Evolutionary conservation across 2,797 vertebrate genomes (phyloP).

Genomic region (Apogon talboti): DNA sequence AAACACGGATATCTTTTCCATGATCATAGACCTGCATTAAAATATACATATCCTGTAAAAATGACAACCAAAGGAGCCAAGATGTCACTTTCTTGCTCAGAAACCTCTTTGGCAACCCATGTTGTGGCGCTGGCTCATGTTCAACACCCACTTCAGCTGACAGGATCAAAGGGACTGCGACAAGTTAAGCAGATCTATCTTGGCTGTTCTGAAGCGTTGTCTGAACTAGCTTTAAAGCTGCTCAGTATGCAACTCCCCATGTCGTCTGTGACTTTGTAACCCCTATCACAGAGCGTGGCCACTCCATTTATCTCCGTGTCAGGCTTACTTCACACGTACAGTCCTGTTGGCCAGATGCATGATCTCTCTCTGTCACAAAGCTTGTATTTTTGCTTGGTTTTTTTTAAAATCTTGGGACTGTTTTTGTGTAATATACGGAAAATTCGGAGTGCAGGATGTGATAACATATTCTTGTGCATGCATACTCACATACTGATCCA

Average conservation of each 20-base stretch:
- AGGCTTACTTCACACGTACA: constrained; percentile 38
- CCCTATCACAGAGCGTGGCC: constrained; percentile 61
- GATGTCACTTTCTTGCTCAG: constrained; percentile 67
- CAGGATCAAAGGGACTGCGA: constrained; percentile 77
- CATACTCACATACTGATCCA: constrained; percentile 6
- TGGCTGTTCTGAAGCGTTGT: constrained; percentile 66
- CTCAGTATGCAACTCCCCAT: constrained; percentile 63
- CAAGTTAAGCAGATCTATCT: constrained; percentile 80
- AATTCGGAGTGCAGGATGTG: background rate
- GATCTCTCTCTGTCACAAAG: constrained; percentile 35
- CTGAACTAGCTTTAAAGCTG: constrained; percentile 77
- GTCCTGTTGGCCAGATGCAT: constrained; percentile 43
- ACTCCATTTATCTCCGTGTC: constrained; percentile 63
- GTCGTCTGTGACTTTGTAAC: constrained; percentile 64
- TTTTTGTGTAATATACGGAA: constrained; percentile 13
- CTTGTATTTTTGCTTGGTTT: constrained; percentile 15
- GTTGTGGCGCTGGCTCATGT: constrained; percentile 69
- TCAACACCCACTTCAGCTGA: constrained; percentile 72
- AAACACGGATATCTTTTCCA: constrained; percentile 42
- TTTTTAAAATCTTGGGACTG: background rate
- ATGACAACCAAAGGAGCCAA: constrained; percentile 70
- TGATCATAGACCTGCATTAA: constrained; percentile 64
- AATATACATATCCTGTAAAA: constrained; percentile 55
- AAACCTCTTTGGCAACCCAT: constrained; percentile 64
- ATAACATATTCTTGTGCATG: constrained; percentile 2